phyloP scores from a whole-genome alignment of 2,113 vertebrate species.

The Pampusana beccarii region DNA sequence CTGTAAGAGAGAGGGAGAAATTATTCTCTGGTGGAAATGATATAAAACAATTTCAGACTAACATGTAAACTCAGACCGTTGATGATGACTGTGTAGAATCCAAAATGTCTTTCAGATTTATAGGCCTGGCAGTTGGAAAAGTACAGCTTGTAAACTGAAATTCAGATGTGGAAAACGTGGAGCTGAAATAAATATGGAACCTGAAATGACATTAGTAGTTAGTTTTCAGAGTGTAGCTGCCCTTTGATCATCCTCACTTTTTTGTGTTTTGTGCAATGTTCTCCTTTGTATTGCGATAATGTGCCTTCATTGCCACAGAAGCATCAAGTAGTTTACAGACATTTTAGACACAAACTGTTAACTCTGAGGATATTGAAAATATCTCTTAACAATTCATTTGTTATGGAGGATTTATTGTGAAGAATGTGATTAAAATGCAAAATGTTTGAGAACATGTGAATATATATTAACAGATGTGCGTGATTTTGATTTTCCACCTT shows the following conservation, averaged over 20 bases:
- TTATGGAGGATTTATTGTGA: not conserved
- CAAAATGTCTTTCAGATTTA: constrained; percentile 20
- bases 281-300: not conserved
- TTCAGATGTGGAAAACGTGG: not conserved
- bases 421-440: not conserved
- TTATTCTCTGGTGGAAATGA: not conserved
- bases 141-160: constrained; percentile 16
- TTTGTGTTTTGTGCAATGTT: not conserved
- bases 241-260: not conserved
- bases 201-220: not conserved
- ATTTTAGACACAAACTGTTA: not conserved
- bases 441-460: not conserved
- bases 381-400: not conserved
- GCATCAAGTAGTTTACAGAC: not conserved
- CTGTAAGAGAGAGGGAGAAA: not conserved
- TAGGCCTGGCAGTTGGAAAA: constrained; percentile 10
- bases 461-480: not conserved
- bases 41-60: not conserved
- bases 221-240: not conserved
- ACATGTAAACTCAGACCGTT: constrained; percentile 6
- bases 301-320: not conserved
- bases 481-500: not conserved
- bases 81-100: not conserved
- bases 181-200: constrained; percentile 1
- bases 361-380: not conserved